These are phyloP conservation scores for Ornithoptera priamus DNA, from an alignment of 2,888 invertebrate species.

Conservation along the genomic window DNA sequence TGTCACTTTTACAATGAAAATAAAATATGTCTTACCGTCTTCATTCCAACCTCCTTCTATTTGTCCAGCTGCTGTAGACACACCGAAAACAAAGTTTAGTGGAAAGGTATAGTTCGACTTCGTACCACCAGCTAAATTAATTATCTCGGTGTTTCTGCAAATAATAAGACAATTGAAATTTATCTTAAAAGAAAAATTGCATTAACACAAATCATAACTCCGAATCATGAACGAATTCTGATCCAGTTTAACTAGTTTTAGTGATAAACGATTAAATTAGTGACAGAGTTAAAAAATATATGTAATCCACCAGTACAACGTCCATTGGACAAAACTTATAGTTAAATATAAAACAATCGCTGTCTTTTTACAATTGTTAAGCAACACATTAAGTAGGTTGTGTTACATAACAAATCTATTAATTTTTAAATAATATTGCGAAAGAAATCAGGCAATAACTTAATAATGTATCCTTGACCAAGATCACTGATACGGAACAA, in stretches of 20 bases:
- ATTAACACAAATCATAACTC: too few species aligned
- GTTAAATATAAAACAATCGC: too few species aligned
- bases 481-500: slow-evolving; percentile 21
- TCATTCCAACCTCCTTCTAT: slow-evolving; percentile 81
- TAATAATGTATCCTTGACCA: slow-evolving; percentile 12
- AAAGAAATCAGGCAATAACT: slow-evolving; percentile 5
- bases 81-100: slow-evolving; percentile 80
- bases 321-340: not conserved
- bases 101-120: slow-evolving; percentile 76
- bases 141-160: slow-evolving; percentile 56
- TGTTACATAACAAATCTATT: slow-evolving; percentile 5
- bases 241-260: too few species aligned
- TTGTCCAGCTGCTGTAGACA: slow-evolving; percentile 81
- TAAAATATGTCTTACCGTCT: slow-evolving; percentile 52
- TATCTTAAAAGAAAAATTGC: too few species aligned
- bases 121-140: slow-evolving; percentile 62
- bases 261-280: too few species aligned
- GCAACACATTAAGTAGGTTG: not conserved
- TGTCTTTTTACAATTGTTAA: not conserved
- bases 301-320: not conserved
- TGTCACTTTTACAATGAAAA: not conserved
- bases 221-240: too few species aligned
- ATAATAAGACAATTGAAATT: not conserved
- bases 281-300: too few species aligned
- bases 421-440: slow-evolving; percentile 18